These are phyloP conservation scores for Chaetophractus vellerosus DNA, from an alignment of 2,797 vertebrate genomes.

Conservation along the genomic window DNA sequence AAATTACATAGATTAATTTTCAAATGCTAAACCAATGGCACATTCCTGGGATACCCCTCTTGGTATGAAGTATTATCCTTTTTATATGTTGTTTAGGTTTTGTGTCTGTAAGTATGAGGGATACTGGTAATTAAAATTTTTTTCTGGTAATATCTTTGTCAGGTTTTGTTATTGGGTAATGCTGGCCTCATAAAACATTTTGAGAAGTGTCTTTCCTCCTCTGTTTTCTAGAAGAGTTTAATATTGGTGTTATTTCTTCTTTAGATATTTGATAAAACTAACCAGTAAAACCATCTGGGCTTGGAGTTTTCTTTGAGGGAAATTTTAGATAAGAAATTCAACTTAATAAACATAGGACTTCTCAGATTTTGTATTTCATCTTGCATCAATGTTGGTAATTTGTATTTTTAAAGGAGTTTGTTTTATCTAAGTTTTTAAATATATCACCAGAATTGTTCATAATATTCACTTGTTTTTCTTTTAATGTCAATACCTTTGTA, in stretches of 20 bases:
- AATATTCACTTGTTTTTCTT: slow-evolving; percentile 19
- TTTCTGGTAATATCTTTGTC: slow-evolving; percentile 21
- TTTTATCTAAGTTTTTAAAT: slow-evolving; percentile 33
- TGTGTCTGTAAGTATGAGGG: background rate
- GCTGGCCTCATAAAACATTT: background rate
- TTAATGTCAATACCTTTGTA: background rate
- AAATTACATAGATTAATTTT: slow-evolving; percentile 29
- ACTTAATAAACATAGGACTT: background rate
- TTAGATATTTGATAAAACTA: slow-evolving; percentile 32
- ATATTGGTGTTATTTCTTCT: slow-evolving; percentile 26
- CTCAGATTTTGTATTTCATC: slow-evolving; percentile 3
- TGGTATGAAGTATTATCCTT: background rate
- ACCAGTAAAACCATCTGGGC: background rate
- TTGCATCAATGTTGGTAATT: background rate
- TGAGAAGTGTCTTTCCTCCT: background rate
- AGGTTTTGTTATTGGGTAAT: slow-evolving; percentile 10
- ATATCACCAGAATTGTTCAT: background rate
- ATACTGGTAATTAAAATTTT: slow-evolving; percentile 13
- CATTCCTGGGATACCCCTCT: background rate
- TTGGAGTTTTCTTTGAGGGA: background rate
- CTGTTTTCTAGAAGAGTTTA: slow-evolving; percentile 55
- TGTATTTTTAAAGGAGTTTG: slow-evolving; percentile 9
- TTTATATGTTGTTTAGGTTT: slow-evolving; percentile 34
- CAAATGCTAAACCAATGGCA: slow-evolving; percentile 35
- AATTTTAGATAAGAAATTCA: slow-evolving; percentile 39